Percentiles rank a stretch among this genome's conserved stretches.
These are phyloP conservation scores for Penelope pileata DNA, from an alignment of 2,113 vertebrate genomes.

Conservation along the genomic window DNA sequence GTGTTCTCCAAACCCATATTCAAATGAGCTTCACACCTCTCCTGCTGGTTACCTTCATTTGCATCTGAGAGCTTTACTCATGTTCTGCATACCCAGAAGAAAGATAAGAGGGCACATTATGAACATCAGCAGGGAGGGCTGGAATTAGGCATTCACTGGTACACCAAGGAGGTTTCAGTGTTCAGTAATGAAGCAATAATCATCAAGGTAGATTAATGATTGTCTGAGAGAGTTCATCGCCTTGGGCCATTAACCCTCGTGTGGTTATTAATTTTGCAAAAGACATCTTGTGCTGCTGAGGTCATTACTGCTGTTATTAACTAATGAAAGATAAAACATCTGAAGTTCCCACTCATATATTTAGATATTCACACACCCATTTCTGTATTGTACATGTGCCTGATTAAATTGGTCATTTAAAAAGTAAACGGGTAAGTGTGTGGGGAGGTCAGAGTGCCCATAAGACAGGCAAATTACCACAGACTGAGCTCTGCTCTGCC, in stretches of 20 bases:
- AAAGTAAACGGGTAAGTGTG: slow-evolving; percentile 16
- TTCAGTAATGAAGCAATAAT: slow-evolving; percentile 72
- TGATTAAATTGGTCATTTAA: slow-evolving; percentile 25
- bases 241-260: slow-evolving; percentile 74
- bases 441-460: slow-evolving; percentile 23
- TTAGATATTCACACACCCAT: slow-evolving; percentile 14
- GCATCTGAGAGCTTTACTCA: background rate
- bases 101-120: background rate
- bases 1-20: background rate
- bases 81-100: background rate
- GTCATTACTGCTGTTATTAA: slow-evolving; percentile 71
- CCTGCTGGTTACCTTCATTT: background rate
- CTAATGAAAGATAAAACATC: slow-evolving; percentile 58
- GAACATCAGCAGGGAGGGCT: background rate
- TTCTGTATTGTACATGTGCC: background rate
- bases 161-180: slow-evolving; percentile 47
- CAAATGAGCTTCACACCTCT: background rate
- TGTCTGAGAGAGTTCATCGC: slow-evolving; percentile 67
- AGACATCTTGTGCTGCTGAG: slow-evolving; percentile 68
- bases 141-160: slow-evolving; percentile 35
- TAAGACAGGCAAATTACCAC: background rate
- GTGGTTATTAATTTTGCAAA: slow-evolving; percentile 77
- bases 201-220: slow-evolving; percentile 77
- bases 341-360: slow-evolving; percentile 24
- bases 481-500: background rate